These are phyloP conservation scores for Ptyas mucosa DNA, from an alignment of 2,113 vertebrate genomes.

Conservation along the genomic window DNA sequence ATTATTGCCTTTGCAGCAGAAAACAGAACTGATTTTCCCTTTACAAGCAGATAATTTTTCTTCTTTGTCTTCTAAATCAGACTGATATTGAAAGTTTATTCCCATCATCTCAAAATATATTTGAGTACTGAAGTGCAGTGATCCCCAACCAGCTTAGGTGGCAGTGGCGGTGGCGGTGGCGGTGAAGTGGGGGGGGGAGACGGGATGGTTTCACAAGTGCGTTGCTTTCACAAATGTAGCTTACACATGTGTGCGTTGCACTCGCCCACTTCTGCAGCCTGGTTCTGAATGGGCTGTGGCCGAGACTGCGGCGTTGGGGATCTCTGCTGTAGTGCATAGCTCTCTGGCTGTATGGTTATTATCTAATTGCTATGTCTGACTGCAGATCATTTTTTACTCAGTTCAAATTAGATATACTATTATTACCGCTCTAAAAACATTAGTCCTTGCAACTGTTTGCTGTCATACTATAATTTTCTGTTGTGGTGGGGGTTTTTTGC, in stretches of 20 bases:
- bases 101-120: background rate
- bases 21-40: background rate
- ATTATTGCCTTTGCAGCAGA: background rate
- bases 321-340: background rate
- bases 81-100: background rate
- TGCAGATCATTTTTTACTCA: background rate
- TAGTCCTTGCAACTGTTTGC: background rate
- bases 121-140: background rate
- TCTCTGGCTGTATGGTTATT: background rate
- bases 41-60: background rate
- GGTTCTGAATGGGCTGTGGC: background rate
- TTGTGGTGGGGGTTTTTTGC: background rate
- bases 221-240: background rate
- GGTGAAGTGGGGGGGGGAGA: background rate
- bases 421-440: background rate
- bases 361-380: background rate
- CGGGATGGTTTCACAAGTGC: background rate
- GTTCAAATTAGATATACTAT: background rate
- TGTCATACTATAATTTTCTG: background rate
- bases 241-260: background rate
- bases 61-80: background rate
- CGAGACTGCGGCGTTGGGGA: background rate
- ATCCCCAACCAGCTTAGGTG: background rate
- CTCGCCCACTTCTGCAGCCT: background rate
- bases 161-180: rapidly evolving